Percentiles rank a stretch among this genome's conserved stretches.
phyloP scores from a whole-genome alignment of 2,888 invertebrate species.

The Tetragnatha montana region DNA sequence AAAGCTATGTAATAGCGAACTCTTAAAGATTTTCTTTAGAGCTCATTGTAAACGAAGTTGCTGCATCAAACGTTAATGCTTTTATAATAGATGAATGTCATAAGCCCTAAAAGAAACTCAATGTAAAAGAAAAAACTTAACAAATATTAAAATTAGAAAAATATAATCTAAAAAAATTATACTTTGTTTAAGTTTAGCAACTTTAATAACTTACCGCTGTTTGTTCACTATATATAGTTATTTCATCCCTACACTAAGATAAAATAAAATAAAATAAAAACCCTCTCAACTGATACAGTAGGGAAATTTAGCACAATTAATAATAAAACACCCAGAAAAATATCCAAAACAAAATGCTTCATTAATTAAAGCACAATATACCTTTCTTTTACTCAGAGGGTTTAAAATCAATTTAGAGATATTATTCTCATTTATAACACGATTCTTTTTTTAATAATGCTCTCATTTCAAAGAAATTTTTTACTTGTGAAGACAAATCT shows the following conservation, averaged over 20 bases:
- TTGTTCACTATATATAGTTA: background rate
- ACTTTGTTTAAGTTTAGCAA: background rate
- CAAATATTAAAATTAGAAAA: background rate
- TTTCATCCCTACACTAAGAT: background rate
- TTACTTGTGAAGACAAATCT: background rate
- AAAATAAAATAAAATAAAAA: background rate
- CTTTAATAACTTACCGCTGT: background rate
- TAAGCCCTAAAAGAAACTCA: too few relatives aligned
- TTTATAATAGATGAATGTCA: too few relatives aligned
- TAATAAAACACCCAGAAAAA: background rate
- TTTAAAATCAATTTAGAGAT: constrained; percentile 3
- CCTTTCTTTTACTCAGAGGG: background rate
- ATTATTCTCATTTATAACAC: background rate
- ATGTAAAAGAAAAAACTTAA: background rate
- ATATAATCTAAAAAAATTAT: background rate
- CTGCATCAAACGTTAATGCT: too few relatives aligned
- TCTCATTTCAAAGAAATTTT: background rate
- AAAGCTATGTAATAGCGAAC: too few relatives aligned
- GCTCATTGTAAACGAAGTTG: too few relatives aligned
- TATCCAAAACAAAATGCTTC: background rate
- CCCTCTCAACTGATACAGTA: background rate
- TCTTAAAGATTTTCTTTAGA: too few relatives aligned
- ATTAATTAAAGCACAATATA: background rate
- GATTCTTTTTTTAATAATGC: constrained; percentile 5
- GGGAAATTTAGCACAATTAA: background rate